Percentiles rank a stretch among this genome's conserved stretches.
Evolutionary conservation across 2,888 invertebrate species (phyloP).

Genomic region (Poecilus cupreus): DNA sequence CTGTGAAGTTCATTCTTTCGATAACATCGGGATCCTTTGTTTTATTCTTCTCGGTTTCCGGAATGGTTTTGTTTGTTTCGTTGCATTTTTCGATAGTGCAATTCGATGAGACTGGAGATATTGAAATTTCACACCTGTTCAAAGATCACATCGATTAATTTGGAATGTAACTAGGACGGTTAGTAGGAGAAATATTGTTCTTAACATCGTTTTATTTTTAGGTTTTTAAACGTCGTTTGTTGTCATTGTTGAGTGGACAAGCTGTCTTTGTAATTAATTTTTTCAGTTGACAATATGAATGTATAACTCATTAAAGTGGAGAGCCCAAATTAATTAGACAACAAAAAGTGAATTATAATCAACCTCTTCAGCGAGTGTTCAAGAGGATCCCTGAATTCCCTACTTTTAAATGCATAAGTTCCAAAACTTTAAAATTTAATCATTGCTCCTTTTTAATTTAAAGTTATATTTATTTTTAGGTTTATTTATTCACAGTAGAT

Average conservation of each 20-base stretch:
- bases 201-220: neutral
- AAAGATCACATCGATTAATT: neutral
- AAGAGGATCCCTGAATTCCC: too few relatives aligned
- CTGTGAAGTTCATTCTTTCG: neutral
- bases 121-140: constrained; percentile 13
- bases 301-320: neutral
- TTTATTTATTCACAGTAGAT: too few relatives aligned
- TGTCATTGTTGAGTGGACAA: neutral
- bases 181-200: neutral
- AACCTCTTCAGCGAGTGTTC: too few relatives aligned
- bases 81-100: constrained; percentile 14
- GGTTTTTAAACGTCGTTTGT: neutral
- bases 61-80: neutral
- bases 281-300: neutral
- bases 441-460: too few relatives aligned
- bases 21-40: constrained; percentile 28
- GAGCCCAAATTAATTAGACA: neutral
- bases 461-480: too few relatives aligned
- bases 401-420: too few relatives aligned
- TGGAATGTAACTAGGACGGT: neutral
- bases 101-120: neutral
- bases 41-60: constrained; percentile 9
- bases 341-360: neutral
- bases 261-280: constrained; percentile 17
- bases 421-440: too few relatives aligned